Evolutionary conservation across 2,888 invertebrate genomes (phyloP), one percentile per base, ranked within the genome.

Genomic region (Macroteleia sp.): DNA sequence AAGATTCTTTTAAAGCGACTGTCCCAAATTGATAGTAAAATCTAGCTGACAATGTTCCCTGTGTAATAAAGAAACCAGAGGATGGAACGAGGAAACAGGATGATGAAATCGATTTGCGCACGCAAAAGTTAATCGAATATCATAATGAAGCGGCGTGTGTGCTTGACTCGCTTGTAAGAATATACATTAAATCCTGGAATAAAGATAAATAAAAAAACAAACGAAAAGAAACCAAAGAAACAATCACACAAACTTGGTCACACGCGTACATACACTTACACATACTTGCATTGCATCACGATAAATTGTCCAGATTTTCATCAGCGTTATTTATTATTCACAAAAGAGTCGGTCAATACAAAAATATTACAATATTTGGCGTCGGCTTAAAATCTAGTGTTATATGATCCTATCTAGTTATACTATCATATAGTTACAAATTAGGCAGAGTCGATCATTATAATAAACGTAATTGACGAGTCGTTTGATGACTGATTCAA

Each of bases 361-460:
- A 89, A 90, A 90, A 89, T 90, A 89, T 89, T 89, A 90, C 88
- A 90, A 84, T 86, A 78, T 83, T 78, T 81, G 54, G 81, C 80
- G 76, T 82, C 70, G 59, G 76, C 82, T 84, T 86, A 81, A 71
- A 46, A 81, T 75, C 79, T 87, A 85, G 74, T 62, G 71, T 82
- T 84, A 85, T 62, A 50, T 54, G 61, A 30, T 77, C 71, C 79
- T 71, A 77, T 41, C 56, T 61, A 64, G 54, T 10, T 50, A 42
- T 30, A 25, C 6, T 25, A 25, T 25, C 25, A 19, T 20, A 39
- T 56, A 10, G 16, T 69, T 61, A 54, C 50, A 70, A 42, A 61
- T 54, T 61, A 61, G 28, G 39, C 48, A 73, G 79, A 81, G 44
- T 76, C 57, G 80, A 79, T 75, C 80, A 80, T 74, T 81, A 80